These are phyloP conservation scores for Vulpes lagopus DNA, from an alignment of 2,113 vertebrate genomes.

Conservation along the genomic window DNA sequence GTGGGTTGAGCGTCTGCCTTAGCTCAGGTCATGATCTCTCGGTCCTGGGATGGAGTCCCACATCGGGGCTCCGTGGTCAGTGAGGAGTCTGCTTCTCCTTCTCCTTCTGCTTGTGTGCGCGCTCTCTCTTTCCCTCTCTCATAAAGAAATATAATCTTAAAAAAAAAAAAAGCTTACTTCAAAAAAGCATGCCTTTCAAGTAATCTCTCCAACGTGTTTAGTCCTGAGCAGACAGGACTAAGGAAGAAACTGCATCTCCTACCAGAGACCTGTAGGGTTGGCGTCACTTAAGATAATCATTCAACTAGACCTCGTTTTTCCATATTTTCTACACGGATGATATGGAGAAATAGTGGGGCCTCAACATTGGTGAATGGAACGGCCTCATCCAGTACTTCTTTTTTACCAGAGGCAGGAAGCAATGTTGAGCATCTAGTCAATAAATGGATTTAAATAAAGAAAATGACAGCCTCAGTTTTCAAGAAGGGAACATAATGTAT, in stretches of 20 bases:
- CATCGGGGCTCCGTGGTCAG: no score
- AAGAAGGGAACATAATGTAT: constrained; percentile 35
- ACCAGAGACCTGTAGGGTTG: background rate
- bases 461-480: background rate
- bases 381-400: background rate
- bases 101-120: no score
- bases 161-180: background rate
- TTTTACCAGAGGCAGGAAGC: constrained; percentile 61
- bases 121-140: no score
- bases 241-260: background rate
- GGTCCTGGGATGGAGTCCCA: no score
- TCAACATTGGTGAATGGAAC: background rate
- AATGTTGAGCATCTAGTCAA: background rate
- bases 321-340: background rate
- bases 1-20: no score
- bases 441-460: constrained; percentile 61
- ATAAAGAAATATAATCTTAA: no score
- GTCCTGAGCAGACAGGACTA: background rate
- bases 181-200: background rate
- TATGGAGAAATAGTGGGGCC: background rate
- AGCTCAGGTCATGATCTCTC: no score
- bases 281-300: background rate
- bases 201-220: background rate
- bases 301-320: background rate
- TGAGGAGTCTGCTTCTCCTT: no score